Evolutionary conservation across 2,113 vertebrate genomes (phyloP).

Genomic region (Anolis carolinensis): DNA sequence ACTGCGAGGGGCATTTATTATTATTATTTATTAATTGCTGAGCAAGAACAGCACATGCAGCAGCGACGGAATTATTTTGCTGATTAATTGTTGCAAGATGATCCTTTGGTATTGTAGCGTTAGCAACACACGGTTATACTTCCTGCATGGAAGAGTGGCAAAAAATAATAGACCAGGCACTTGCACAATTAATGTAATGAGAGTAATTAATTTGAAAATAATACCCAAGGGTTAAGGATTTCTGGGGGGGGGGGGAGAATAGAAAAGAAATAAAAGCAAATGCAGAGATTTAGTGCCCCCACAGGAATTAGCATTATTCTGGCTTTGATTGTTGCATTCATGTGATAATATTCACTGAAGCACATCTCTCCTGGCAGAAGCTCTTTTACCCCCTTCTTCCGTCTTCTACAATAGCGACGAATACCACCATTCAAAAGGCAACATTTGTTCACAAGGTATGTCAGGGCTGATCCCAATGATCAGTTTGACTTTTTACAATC

Average conservation of each 20-base stretch:
- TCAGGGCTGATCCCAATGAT: conserved; percentile 39
- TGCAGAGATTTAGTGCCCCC: conserved; percentile 64
- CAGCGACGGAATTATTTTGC: conserved; percentile 58
- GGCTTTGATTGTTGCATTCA: conserved; percentile 69
- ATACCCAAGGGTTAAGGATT: conserved; percentile 64
- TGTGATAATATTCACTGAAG: conserved; percentile 73
- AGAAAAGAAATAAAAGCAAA: conserved; percentile 64
- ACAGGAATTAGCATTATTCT: conserved; percentile 65
- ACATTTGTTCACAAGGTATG: conserved; percentile 63
- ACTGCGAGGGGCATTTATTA: conserved; percentile 67
- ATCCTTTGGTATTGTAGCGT: conserved; percentile 67
- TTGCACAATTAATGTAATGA: conserved; percentile 66
- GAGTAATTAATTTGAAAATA: conserved; percentile 71
- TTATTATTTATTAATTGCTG: conserved; percentile 77
- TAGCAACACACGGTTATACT: conserved; percentile 62
- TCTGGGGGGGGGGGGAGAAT: conserved; percentile 40
- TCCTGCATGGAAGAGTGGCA: conserved; percentile 39
- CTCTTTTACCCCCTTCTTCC: conserved; percentile 60
- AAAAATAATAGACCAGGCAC: conserved; percentile 55
- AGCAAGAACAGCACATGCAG: conserved; percentile 63
- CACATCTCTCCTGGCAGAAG: conserved; percentile 62
- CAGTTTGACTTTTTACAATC: conserved; percentile 19
- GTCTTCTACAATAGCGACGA: conserved; percentile 67
- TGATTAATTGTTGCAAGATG: conserved; percentile 68
- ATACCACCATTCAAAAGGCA: conserved; percentile 65